A percentile compares a stretch with the other conserved stretches of the same genome.
phyloP scores from a whole-genome alignment of 2,113 vertebrate genomes.

The Syrmaticus mikado region DNA sequence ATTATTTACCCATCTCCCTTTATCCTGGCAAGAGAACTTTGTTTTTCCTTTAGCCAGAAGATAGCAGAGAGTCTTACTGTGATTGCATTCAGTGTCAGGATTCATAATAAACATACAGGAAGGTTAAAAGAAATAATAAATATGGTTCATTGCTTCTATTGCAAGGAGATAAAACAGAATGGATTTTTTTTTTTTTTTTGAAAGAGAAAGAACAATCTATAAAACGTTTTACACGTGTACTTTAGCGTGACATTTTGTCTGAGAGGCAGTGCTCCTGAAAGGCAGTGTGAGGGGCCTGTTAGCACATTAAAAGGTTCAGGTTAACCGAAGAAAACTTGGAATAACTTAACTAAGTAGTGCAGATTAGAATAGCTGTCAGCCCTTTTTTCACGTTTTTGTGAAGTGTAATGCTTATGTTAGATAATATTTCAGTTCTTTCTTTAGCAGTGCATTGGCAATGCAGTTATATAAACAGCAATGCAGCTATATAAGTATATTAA shows the following conservation, averaged over 20 bases:
- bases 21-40: neutral
- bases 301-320: neutral
- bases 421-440: neutral
- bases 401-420: neutral
- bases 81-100: neutral
- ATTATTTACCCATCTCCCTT: neutral
- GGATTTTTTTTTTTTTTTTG: neutral
- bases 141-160: neutral
- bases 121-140: neutral
- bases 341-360: neutral
- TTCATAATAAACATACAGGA: neutral
- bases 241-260: neutral
- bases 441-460: neutral
- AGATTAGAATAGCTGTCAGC: neutral
- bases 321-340: neutral
- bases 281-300: neutral
- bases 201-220: neutral
- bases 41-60: neutral
- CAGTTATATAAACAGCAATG: neutral
- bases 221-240: neutral
- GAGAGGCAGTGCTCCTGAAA: neutral
- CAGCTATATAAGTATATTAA: neutral
- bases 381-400: neutral
- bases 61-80: neutral
- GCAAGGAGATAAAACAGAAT: neutral